Base-by-base conservation (phyloP, 1,140 invertebrate genomes). In the Theocolax elegans region DNA sequence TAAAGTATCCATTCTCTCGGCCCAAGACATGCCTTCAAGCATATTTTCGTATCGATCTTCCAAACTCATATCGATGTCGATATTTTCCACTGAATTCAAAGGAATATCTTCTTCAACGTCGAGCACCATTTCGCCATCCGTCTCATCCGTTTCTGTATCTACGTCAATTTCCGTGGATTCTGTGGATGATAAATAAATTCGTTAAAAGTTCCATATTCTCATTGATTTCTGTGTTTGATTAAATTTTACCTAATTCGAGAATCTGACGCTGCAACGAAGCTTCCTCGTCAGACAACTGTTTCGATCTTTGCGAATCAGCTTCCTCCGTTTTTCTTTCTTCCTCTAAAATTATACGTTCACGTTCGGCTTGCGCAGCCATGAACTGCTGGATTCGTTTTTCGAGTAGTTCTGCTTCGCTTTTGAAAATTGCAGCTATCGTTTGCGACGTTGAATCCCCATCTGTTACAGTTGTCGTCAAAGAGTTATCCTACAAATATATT, bases 121-220 rank as follows among this genome's bases (percentile, higher is more conserved):
- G 19, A 89, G 85, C 2, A 89, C 87, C 49, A 90, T 87, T 80
- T 92, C 91, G 1, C 90, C 90, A 72, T 92, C 91, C 0, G 91
- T 92, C 82, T 93, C 92, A 80, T 94, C 92, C 1, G 92, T 93
- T 83, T 94, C 93, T 0, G 92, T 93, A 74, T 94, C 92, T 25
- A 93, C 86, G 83, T 93, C 92, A 67, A 92, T 93, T 78, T 95
- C 94, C 0, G 92, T 90, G 25, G 90, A 92, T 80, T 95, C 90
- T 60, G 73, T 35, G 31, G 13, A n/a, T 15, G 1, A 40, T 9
- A 1, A 21, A 19, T n/a, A 46, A 46, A 46, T 46, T 46, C n/a
- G n/a, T 46, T 8, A 46, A n/a, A n/a, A 46, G 15, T 8, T n/a
- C 3, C 15, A 15, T 46, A 46, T 46, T 15, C n/a, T n/a, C 6